A percentile compares a stretch with the other conserved stretches of the same genome.
These are phyloP conservation scores for Aurelia aurita complex sp. Pacific DNA, from an alignment of 30 jellyfish, hydroid and myxozoan species.

Conservation along the genomic window DNA sequence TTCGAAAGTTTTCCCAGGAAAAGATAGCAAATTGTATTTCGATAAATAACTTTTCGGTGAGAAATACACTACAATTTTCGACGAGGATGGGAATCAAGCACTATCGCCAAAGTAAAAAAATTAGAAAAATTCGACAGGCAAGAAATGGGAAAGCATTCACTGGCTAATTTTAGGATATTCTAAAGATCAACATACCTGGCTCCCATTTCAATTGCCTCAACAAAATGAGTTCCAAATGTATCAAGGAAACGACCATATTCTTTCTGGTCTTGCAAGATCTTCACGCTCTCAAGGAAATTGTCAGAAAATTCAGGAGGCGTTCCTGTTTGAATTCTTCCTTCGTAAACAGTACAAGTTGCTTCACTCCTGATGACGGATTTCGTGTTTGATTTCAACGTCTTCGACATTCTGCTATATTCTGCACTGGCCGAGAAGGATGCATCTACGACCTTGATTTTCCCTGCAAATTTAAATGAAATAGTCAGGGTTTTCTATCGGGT, in stretches of 20 bases:
- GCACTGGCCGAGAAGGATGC: slow-evolving; percentile 67
- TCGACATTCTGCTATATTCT: slow-evolving; percentile 51
- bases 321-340: slow-evolving; percentile 46
- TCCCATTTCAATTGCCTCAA: slow-evolving; percentile 44
- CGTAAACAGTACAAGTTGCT: slow-evolving; percentile 57
- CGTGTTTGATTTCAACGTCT: slow-evolving; percentile 29
- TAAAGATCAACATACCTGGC: slow-evolving; percentile 28
- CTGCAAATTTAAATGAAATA: too few species aligned
- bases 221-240: slow-evolving; percentile 48
- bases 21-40: too few species aligned
- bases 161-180: too few species aligned
- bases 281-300: slow-evolving; percentile 37
- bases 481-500: too few species aligned
- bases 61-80: too few species aligned
- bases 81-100: too few species aligned
- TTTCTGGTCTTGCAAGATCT: not conserved
- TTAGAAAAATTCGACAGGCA: too few species aligned
- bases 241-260: slow-evolving; percentile 16
- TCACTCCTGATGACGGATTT: slow-evolving; percentile 51
- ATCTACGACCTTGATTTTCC: slow-evolving; percentile 10
- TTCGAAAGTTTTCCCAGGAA: too few species aligned
- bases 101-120: too few species aligned
- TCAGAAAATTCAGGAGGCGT: slow-evolving; percentile 41
- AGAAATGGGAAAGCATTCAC: too few species aligned
- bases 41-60: too few species aligned